These are phyloP conservation scores for Lepilemur septentrionalis DNA, from an alignment of 2,797 vertebrate species.

Conservation along the genomic window DNA sequence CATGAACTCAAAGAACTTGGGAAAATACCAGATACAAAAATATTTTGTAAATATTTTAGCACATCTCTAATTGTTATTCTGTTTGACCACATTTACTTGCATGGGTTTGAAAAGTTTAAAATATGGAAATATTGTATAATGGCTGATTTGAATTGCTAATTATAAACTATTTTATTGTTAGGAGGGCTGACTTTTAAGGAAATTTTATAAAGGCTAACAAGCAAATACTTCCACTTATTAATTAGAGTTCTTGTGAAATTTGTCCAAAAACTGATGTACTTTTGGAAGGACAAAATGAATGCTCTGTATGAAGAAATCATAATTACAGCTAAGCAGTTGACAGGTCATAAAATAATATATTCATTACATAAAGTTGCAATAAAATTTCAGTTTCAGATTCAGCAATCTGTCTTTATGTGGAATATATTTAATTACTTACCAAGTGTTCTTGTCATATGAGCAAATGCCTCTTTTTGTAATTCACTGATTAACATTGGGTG, in stretches of 20 bases:
- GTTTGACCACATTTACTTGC: not conserved
- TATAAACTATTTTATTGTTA: constrained; percentile 39
- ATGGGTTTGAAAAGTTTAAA: not conserved
- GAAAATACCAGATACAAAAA: not conserved
- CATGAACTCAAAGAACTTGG: not conserved
- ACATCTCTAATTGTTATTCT: not conserved
- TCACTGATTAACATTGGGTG: not conserved
- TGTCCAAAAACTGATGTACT: constrained; percentile 10
- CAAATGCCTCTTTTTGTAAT: not conserved
- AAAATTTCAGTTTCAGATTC: constrained; percentile 46
- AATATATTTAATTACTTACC: not conserved
- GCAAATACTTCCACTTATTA: constrained; percentile 50
- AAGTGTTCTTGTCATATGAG: constrained; percentile 21
- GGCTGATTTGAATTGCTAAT: constrained; percentile 36
- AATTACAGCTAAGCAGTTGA: constrained; percentile 62
- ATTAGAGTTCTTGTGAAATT: constrained; percentile 59
- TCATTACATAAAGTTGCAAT: constrained; percentile 37
- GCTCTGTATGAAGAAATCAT: not conserved
- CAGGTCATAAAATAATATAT: constrained; percentile 62
- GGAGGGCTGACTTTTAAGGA: not conserved
- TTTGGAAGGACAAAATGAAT: constrained; percentile 18
- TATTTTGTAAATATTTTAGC: constrained; percentile 21
- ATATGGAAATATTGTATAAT: not conserved
- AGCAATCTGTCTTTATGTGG: constrained; percentile 1
- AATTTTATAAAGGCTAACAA: constrained; percentile 56